Evolutionary conservation across 2,113 vertebrate genomes (phyloP), one percentile per base, ranked within the genome.

Genomic region (Uropsilus gracilis): DNA sequence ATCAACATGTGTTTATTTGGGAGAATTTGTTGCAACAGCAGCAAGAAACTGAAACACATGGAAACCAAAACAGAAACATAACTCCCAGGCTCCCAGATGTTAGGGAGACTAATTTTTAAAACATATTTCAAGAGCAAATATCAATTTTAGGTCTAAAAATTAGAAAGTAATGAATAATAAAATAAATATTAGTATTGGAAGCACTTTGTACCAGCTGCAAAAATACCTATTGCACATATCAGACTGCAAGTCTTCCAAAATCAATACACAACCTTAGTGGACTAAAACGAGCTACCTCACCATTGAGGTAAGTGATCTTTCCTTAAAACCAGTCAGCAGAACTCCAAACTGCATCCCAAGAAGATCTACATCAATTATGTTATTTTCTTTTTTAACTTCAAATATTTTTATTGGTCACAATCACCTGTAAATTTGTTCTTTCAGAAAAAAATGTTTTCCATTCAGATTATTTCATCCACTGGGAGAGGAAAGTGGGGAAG

Each of bases 351-450:
- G 98, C 96, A 98, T 98, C 89, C 98, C 98, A 24, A 97, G 96
- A 64, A 97, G 97, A 97, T 99, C 98, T 82, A 92, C 96, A 63
- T 96, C 96, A 94, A 98, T 98, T 94, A 98, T 97, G 96, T 98
- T 76, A 96, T 98, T 83, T 99, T 98, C 98, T 92, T 98, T 96
- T 96, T 98, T 97, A 90, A 99, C 97, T 37, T 98, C 98, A 88
- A 97, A 97, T 98, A 86, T 98, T 99, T 97, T 97, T 90, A 96
- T 98, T 98, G 39, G 97, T 96, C 63, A 97, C 37, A 37, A 98
- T 98, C 89, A 98, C 97, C 46, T 99, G 97, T 98, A 99, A 96
- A 98, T 98, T 91, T 98, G 98, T 86, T 98, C 98, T 98, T 99
- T 99, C 96, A 98, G 98, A 97, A 99, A 96, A 57, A 53, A 6